These are phyloP conservation scores for Acrossocheilus wenchowensis DNA, from an alignment of 2,797 vertebrate species.

Conservation along the genomic window DNA sequence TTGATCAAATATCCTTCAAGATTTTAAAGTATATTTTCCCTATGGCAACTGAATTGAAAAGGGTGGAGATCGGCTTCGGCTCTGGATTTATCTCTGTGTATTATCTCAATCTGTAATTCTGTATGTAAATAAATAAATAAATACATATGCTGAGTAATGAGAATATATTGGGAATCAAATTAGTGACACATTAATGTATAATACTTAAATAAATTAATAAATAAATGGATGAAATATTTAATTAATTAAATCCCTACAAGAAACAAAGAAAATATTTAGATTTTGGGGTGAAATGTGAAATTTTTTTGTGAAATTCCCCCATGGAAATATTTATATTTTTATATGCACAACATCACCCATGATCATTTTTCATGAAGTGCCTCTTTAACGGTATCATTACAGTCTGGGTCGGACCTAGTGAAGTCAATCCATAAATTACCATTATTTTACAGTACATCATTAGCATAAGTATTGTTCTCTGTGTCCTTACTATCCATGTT, in stretches of 20 bases:
- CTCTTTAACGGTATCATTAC: constrained; percentile 2
- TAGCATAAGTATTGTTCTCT: constrained; percentile 52
- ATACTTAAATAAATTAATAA: too few species aligned
- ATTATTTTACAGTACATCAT: constrained; percentile 47
- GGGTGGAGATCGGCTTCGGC: not conserved
- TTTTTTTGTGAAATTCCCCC: not conserved
- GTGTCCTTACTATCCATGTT: constrained; percentile 15
- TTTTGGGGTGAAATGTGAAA: not conserved
- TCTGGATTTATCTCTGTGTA: not conserved
- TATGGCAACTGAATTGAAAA: not conserved
- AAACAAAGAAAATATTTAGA: too few species aligned
- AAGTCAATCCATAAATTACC: constrained; percentile 46
- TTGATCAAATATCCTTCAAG: constrained; percentile 14
- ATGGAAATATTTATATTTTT: not conserved
- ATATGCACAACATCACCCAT: not conserved
- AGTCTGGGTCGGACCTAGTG: constrained; percentile 5
- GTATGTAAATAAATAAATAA: too few species aligned
- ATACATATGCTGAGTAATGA: too few species aligned
- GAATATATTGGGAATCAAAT: too few species aligned
- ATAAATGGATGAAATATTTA: too few species aligned
- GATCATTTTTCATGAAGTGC: not conserved
- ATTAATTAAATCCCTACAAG: too few species aligned
- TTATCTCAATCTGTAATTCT: not conserved
- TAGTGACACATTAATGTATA: too few species aligned
- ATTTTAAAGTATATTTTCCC: constrained; percentile 17